These are phyloP conservation scores for Drosophila falleni DNA, from an alignment of 2,888 invertebrate genomes.

Conservation along the genomic window DNA sequence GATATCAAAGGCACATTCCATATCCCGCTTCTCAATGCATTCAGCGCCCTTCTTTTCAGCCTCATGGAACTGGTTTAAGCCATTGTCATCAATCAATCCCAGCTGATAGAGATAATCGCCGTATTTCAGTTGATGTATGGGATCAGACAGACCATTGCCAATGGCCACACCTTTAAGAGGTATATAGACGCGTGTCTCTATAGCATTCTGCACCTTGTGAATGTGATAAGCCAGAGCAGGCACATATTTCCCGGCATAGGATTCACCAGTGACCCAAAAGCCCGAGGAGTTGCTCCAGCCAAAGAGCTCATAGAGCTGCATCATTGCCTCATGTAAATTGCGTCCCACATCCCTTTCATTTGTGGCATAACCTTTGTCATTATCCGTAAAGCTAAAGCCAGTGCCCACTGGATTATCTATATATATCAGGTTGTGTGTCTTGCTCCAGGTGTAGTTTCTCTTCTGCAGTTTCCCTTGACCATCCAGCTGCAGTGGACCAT, in stretches of 20 bases:
- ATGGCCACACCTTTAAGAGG: conserved; percentile 87
- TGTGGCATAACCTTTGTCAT: conserved; percentile 91
- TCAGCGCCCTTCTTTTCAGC: conserved; percentile 86
- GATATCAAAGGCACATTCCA: conserved; percentile 89
- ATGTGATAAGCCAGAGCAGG: conserved; percentile 90
- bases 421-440: conserved; percentile 92
- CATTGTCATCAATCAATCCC: conserved; percentile 88
- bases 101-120: conserved; percentile 92
- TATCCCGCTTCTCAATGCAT: conserved; percentile 89
- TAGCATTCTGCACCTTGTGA: conserved; percentile 86
- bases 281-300: conserved; percentile 90
- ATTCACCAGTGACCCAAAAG: conserved; percentile 96
- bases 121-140: conserved; percentile 91
- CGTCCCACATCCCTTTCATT: conserved; percentile 93
- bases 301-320: conserved; percentile 94
- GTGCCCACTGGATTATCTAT: conserved; percentile 97
- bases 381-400: conserved; percentile 95
- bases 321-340: conserved; percentile 91
- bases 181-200: conserved; percentile 75
- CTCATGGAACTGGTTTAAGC: conserved; percentile 87
- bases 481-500: conserved; percentile 90
- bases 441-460: conserved; percentile 92
- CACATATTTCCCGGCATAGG: conserved; percentile 92
- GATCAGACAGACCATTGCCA: conserved; percentile 93
- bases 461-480: conserved; percentile 84